Evolutionary conservation across 2,888 invertebrate genomes (phyloP), one percentile per base, ranked within the genome.

Genomic region (Eristalis pertinax): DNA sequence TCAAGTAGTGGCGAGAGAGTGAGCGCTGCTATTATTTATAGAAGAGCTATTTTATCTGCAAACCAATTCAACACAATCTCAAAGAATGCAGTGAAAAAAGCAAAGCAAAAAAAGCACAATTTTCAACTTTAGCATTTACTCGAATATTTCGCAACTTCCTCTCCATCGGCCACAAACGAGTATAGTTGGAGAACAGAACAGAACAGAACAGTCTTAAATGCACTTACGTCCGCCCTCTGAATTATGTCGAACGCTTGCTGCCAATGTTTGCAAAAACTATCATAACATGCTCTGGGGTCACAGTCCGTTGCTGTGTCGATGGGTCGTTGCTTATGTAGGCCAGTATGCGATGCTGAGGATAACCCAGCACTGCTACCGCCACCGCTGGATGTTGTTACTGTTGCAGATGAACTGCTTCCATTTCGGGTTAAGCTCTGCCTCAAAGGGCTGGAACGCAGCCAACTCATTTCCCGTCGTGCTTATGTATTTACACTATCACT

Each of bases 201-300:
- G n/a, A n/a, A n/a, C n/a, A n/a, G n/a, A n/a, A 69, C 69, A 41
- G 63, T 60, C 67, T 69, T 19, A 19, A 74, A 67, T 43, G 43
- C 15, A 88, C 89, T 89, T 89, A 90, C 90, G 82, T 96, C 95
- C 60, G 96, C 96, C 89, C 96, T 95, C 89, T 95, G 94, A 90
- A 98, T 97, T 82, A 98, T 97, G 89, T 97, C 97, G 90, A 95
- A 94, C 1, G 97, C 97, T 92, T 98, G 98, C 91, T 97, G 97
- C 98, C 98, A 98, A 92, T 98, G 98, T 92, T 97, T 97, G 92
- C 96, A 96, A 93, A 98, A 98, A 91, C 98, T 98, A 92, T 97
- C 97, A 91, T 97, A 97, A 93, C 98, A 98, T 8, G 98, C 98
- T 74, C 97, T 96, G 0, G 97, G 97, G 93, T 98, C 97, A 90